Evolutionary conservation across 2,797 vertebrate genomes (phyloP).

Genomic region (Harpagifer antarcticus): DNA sequence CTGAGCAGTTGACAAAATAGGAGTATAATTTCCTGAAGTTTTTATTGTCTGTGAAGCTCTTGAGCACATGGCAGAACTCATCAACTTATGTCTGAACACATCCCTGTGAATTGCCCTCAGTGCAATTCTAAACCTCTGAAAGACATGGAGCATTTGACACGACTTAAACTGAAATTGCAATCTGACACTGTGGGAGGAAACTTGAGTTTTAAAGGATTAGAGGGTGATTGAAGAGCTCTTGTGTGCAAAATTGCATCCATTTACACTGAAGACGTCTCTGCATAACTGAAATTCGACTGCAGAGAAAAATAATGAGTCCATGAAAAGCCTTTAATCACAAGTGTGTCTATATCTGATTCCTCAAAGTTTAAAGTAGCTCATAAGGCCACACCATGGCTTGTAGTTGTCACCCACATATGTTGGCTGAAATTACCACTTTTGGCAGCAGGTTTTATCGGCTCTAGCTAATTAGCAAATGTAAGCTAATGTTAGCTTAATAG

Average conservation of each 20-base stretch:
- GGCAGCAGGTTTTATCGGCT: not conserved
- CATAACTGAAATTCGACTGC: constrained; percentile 5
- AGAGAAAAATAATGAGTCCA: constrained; percentile 15
- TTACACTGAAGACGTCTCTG: not conserved
- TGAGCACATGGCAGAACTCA: constrained; percentile 23
- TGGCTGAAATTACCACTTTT: not conserved
- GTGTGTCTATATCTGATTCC: constrained; percentile 3
- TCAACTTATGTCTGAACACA: constrained; percentile 24
- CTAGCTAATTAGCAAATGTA: not conserved
- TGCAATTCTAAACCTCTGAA: constrained; percentile 21
- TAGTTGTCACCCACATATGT: no score
- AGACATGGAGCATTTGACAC: constrained; percentile 14
- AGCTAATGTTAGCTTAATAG: not conserved
- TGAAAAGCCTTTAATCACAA: constrained; percentile 20
- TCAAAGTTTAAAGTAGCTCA: not conserved
- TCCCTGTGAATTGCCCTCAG: constrained; percentile 16
- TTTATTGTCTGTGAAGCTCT: constrained; percentile 24
- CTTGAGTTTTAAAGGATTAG: constrained; percentile 15
- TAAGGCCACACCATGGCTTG: not conserved
- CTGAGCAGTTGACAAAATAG: constrained; percentile 5
- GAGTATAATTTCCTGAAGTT: not conserved
- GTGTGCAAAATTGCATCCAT: not conserved
- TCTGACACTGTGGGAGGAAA: constrained; percentile 7
- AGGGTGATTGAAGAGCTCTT: constrained; percentile 11
- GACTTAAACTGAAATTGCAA: constrained; percentile 43